Evolutionary conservation across 2,113 vertebrate genomes (phyloP).

Genomic region (Tetraodon nigroviridis): DNA sequence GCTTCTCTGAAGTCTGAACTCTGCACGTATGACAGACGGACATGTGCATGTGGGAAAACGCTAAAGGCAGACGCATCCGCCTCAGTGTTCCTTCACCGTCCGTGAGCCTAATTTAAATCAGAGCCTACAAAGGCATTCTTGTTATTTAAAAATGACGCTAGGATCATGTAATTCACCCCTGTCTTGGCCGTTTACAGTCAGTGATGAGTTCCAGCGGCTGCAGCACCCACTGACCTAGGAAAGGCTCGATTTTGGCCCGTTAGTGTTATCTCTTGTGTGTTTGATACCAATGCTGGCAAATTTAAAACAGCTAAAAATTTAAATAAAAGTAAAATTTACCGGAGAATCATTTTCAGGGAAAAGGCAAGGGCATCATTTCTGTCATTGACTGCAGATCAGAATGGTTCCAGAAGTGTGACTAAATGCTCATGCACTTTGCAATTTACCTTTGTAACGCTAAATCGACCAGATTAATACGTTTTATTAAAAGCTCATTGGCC

Average conservation of each 20-base stretch:
- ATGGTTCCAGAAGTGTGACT: constrained; percentile 45
- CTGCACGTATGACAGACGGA: constrained; percentile 13
- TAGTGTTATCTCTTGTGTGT: too few species aligned
- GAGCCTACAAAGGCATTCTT: background rate
- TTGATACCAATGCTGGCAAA: too few species aligned
- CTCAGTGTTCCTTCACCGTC: background rate
- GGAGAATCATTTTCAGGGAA: too few species aligned
- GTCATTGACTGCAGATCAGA: constrained; percentile 4
- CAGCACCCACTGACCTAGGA: background rate
- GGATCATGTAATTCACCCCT: background rate
- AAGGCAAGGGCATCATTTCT: background rate
- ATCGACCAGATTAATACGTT: constrained; percentile 41
- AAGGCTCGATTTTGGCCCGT: too few species aligned
- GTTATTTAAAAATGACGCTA: background rate
- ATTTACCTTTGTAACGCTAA: constrained; percentile 55
- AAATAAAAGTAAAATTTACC: too few species aligned
- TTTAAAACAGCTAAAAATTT: too few species aligned
- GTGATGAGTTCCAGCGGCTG: background rate
- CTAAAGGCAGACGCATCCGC: constrained; percentile 15
- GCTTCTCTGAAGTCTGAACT: constrained; percentile 33
- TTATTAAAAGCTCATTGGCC: constrained; percentile 35
- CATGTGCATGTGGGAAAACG: background rate
- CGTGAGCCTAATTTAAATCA: background rate
- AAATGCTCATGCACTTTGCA: constrained; percentile 37
- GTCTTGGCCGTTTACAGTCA: background rate